Conservation (phyloP, 2,797 vertebrate species). For the Pachyuromys duprasi region DNA sequence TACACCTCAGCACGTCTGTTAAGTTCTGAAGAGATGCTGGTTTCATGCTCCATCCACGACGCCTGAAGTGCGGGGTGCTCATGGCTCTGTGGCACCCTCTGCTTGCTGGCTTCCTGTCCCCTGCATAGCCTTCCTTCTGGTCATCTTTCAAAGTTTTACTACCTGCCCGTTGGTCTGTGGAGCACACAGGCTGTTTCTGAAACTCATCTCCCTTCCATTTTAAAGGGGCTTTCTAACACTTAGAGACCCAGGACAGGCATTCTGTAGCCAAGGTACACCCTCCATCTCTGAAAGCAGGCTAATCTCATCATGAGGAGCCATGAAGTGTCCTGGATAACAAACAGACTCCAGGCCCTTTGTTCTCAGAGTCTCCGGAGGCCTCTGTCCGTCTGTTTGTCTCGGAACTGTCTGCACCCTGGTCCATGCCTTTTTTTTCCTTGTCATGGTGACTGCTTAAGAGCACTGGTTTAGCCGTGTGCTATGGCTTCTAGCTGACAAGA, state of each 20-base stretch:
- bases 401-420: constrained; percentile 44
- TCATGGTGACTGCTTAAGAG: constrained; percentile 58
- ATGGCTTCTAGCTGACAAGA: constrained; percentile 77
- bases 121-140: neutral
- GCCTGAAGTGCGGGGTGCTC: fast-evolving
- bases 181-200: constrained; percentile 55
- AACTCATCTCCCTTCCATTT: neutral
- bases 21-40: neutral
- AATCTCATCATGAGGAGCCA: constrained; percentile 70
- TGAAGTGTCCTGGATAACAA: constrained; percentile 42
- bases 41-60: too few species aligned
- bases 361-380: neutral
- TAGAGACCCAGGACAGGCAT: neutral
- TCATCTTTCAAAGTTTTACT: constrained; percentile 59
- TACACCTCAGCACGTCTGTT: constrained; percentile 2
- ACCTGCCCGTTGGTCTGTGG: constrained; percentile 53
- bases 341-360: constrained; percentile 66
- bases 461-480: constrained; percentile 27
- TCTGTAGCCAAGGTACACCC: neutral
- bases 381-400: constrained; percentile 70
- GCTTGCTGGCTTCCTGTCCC: neutral
- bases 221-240: constrained; percentile 59
- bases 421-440: constrained; percentile 68
- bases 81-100: neutral
- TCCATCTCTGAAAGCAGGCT: constrained; percentile 42